Base-by-base conservation (phyloP, 2,888 invertebrate genomes). In the Meganola albula region DNA sequence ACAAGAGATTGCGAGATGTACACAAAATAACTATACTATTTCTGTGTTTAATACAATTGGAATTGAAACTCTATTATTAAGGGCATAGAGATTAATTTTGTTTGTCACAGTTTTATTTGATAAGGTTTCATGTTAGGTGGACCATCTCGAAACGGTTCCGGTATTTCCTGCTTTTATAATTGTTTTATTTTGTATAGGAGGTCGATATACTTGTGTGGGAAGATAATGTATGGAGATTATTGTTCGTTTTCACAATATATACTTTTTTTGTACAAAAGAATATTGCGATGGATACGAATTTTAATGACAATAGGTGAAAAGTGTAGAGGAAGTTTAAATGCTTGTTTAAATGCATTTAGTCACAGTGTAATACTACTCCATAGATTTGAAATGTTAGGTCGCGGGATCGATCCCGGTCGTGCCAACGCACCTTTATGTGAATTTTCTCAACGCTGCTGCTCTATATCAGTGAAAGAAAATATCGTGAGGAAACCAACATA, bases 131-230 rank as follows among this genome's bases (percentile, higher is more conserved):
- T 57, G 61, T 51, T 63, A 63, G 73, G 60, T 74, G 67, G 63
- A 73, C 70, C 74, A 63, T 71, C 74, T 74, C 74, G 63, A 63
- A 65, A 66, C 65, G 47, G 60, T 69, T 69, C 57, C 59, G 61
- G 60, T 46, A 46, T 47, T 58, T 72, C 69, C 71, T 67, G 59
- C 53, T 60, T 70, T 66, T 66, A 60, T 66, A 48, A 48, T 47
- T 49, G 42, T 52, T 48, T 51, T 16, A 53, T 35, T 50, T 45
- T 48, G 48, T 55, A 32, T 39, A 48, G 54, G 56, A 49, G 54
- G 56, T 54, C 60, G 60, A 56, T 58, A 59, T 45, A 58, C 58
- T 54, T 53, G 47, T 53, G 54, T 50, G 48, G 40, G 53, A 50
- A 50, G 50, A 50, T 53, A 53, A 53, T n/a, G n/a, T n/a, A 45